Base-by-base conservation (phyloP, 2,113 vertebrate species). In the Pica pica region DNA sequence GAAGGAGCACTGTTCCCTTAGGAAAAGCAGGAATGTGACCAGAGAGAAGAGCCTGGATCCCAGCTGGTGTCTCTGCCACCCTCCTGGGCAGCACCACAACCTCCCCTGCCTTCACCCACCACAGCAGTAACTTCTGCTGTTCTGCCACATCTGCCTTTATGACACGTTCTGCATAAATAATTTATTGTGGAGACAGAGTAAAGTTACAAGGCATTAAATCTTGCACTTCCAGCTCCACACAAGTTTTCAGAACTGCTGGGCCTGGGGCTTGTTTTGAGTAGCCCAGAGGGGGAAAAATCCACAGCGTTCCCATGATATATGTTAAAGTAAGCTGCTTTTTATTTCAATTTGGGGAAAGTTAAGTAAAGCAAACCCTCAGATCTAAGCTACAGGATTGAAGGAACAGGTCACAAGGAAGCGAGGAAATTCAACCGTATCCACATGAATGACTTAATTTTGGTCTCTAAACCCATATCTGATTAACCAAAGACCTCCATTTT, bases 191-290 rank as follows among this genome's bases (percentile, higher is more conserved):
- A 82, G 47, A 57, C 70, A 76, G 75, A 69, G 78, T 84, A 59
- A 69, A 94, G 94, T 92, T 96, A 91, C 91, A 87, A 89, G 93
- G 84, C 75, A 81, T 92, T 95, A 85, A 95, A 96, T 88, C 94
- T 93, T 83, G 78, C 82, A 50, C 84, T 94, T 90, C 10, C 78
- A 64, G 91, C 81, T 82, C 74, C 82, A 35, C 71, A 50, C 33
- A 39, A 87, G 82, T 87, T 78, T 83, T 64, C 70, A 53, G 91
- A 42, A 24, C 68, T 80, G 78, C 82, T 88, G 79, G 78, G 93
- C 91, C 81, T 37, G 83, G 47, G 93, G 89, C 78, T 93, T 73
- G 81, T 87, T 95, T 92, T 10, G 91, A 84, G 79, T 85, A 67
- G 87, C 89, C 84, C 3, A 0, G 79, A 88, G 87, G 44, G 88